phyloP scores from a whole-genome alignment of 2,888 invertebrate species.

The Lasius fuliginosus region DNA sequence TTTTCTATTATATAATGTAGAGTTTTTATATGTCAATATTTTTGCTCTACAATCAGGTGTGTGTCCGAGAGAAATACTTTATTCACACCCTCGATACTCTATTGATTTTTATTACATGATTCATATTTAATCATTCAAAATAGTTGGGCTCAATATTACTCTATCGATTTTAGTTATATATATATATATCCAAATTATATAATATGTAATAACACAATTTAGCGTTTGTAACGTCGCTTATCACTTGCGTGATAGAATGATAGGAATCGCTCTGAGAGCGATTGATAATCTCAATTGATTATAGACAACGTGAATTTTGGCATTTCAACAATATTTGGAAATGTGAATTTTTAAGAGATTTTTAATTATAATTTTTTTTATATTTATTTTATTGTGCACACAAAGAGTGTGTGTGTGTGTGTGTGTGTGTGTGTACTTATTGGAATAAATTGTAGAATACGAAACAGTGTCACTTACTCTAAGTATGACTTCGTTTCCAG shows the following conservation, averaged over 20 bases:
- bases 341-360: not conserved
- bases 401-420: not conserved
- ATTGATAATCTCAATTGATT: not conserved
- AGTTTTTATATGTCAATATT: not conserved
- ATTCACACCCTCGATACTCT: slow-evolving; percentile 38
- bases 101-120: slow-evolving; percentile 51
- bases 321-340: not conserved
- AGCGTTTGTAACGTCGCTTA: not conserved
- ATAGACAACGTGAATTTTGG: not conserved
- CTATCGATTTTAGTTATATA: slow-evolving; percentile 6
- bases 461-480: slow-evolving; percentile 60
- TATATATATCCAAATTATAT: not conserved
- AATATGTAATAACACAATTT: slow-evolving; percentile 1
- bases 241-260: not conserved
- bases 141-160: not conserved
- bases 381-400: not conserved
- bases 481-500: slow-evolving; percentile 72
- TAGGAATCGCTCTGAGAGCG: not conserved
- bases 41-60: slow-evolving; percentile 27
- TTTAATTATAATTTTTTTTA: not conserved
- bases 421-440: not conserved
- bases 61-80: slow-evolving; percentile 21
- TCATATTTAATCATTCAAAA: slow-evolving; percentile 20
- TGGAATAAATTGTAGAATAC: not conserved
- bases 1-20: not conserved